These are phyloP conservation scores for Drosophila sturtevanti DNA, from an alignment of 1,140 invertebrate genomes.

Conservation along the genomic window DNA sequence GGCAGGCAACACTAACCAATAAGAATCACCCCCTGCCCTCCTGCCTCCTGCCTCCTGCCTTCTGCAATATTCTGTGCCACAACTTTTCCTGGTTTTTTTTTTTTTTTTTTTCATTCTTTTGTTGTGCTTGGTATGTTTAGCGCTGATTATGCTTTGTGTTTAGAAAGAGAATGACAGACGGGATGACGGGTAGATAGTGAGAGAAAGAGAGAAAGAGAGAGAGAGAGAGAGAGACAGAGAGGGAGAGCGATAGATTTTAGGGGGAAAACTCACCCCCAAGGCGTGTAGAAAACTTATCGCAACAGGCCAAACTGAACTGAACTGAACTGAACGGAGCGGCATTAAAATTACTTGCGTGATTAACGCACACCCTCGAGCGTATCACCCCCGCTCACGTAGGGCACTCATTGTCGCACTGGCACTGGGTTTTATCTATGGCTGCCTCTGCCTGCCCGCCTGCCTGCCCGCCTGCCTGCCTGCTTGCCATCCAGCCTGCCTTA, in stretches of 20 bases:
- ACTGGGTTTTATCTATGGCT: conserved; percentile 73
- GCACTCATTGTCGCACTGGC: conserved; percentile 2
- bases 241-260: background rate
- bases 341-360: conserved; percentile 80
- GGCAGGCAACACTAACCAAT: background rate
- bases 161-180: conserved; percentile 38
- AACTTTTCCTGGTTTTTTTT: background rate
- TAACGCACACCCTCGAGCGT: conserved; percentile 74
- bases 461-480: too few relatives aligned
- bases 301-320: conserved; percentile 21
- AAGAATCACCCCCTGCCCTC: background rate
- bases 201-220: background rate
- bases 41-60: background rate
- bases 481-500: conserved; percentile 67
- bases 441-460: too few relatives aligned
- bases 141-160: conserved; percentile 74
- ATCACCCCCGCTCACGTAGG: conserved; percentile 20
- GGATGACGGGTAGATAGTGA: conserved; percentile 1
- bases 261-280: conserved; percentile 58
- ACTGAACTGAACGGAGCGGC: conserved; percentile 37
- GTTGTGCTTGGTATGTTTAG: conserved; percentile 78
- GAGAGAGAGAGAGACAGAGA: background rate
- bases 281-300: conserved; percentile 60
- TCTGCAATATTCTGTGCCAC: background rate
- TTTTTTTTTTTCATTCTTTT: conserved; percentile 37